phyloP scores from a whole-genome alignment of 2,888 invertebrate species.

The Parelbella ahira region DNA sequence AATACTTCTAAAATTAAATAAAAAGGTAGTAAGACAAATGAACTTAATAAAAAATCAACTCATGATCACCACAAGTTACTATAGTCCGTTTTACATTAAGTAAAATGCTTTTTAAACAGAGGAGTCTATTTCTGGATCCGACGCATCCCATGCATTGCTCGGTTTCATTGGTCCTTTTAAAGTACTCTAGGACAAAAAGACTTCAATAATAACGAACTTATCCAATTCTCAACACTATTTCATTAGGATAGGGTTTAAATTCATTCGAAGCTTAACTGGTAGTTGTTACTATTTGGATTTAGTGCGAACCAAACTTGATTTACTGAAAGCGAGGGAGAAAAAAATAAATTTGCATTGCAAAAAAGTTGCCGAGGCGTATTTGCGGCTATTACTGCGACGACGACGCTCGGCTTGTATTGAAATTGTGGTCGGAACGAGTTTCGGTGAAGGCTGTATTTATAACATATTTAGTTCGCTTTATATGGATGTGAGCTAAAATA shows the following conservation, averaged over 20 bases:
- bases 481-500: too few relatives aligned
- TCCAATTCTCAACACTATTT: conserved; percentile 1
- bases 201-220: background rate
- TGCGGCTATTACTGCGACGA: conserved; percentile 13
- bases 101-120: too few relatives aligned
- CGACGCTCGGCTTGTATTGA: conserved; percentile 13
- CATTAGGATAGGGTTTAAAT: background rate
- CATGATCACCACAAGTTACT: too few relatives aligned
- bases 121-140: conserved; percentile 15
- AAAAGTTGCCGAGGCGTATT: conserved; percentile 24
- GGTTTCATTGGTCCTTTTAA: conserved; percentile 27
- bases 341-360: conserved; percentile 31
- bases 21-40: too few relatives aligned
- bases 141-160: conserved; percentile 25
- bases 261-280: background rate
- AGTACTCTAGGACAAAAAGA: conserved; percentile 4
- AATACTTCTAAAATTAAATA: too few relatives aligned
- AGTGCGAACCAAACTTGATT: conserved; percentile 27
- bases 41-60: too few relatives aligned
- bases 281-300: background rate
- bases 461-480: conserved; percentile 1
- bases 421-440: conserved; percentile 13
- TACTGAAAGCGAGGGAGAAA: conserved; percentile 29
- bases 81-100: too few relatives aligned
- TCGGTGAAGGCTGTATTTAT: conserved; percentile 10